A percentile compares a stretch with the other conserved stretches of the same genome.
phyloP scores from a whole-genome alignment of 2,797 vertebrate species.

The Bradypus variegatus region DNA sequence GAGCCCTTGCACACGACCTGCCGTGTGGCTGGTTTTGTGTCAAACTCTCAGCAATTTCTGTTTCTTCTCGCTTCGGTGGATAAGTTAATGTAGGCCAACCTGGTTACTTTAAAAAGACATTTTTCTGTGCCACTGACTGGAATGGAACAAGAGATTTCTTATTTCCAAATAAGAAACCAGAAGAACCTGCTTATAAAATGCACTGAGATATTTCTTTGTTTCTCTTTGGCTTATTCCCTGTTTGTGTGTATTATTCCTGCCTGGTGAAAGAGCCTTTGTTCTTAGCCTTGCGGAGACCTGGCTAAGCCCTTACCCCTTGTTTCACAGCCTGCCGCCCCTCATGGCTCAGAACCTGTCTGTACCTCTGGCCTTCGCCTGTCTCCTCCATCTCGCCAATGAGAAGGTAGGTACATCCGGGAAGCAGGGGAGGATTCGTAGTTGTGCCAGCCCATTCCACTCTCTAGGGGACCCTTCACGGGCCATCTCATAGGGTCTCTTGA shows the following conservation, averaged over 20 bases:
- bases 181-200: slow-evolving; percentile 26
- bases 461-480: neutral
- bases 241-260: neutral
- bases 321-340: slow-evolving; percentile 78
- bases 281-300: neutral
- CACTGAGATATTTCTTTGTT: neutral
- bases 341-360: slow-evolving; percentile 92
- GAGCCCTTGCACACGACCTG: neutral
- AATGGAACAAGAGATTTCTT: slow-evolving; percentile 9
- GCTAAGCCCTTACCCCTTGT: neutral
- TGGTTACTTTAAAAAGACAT: neutral
- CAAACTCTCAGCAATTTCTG: neutral
- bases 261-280: slow-evolving; percentile 22
- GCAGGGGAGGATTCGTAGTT: neutral
- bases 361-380: slow-evolving; percentile 88
- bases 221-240: neutral
- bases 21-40: neutral
- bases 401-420: slow-evolving; percentile 77
- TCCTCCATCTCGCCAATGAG: slow-evolving; percentile 93
- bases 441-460: neutral
- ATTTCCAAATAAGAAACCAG: slow-evolving; percentile 30
- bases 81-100: neutral
- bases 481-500: neutral
- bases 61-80: neutral
- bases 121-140: neutral